Evolutionary conservation across 2,113 vertebrate genomes (phyloP).

Genomic region (Enhydra lutris): DNA sequence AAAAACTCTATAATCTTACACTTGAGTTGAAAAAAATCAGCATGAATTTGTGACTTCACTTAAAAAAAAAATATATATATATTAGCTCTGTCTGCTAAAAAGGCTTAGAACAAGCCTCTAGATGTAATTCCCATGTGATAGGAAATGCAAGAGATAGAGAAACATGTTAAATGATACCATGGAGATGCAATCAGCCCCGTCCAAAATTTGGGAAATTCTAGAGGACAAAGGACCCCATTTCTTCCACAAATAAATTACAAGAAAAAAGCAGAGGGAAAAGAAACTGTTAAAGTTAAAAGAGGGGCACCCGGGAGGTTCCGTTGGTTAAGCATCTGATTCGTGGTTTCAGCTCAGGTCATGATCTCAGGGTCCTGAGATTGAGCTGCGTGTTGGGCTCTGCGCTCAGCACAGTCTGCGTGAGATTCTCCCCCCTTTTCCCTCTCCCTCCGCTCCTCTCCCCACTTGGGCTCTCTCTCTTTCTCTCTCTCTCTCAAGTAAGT

Average conservation of each 20-base stretch:
- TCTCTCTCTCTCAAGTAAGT: not conserved
- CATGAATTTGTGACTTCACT: not conserved
- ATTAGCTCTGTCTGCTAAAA: not conserved
- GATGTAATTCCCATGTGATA: not conserved
- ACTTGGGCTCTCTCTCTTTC: too few relatives aligned
- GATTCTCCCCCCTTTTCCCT: rapidly evolving
- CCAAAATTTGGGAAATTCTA: not conserved
- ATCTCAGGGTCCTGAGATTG: not conserved
- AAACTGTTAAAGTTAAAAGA: not conserved
- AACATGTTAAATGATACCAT: not conserved
- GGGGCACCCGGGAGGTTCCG: not conserved
- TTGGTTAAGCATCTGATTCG: not conserved
- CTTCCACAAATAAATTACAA: not conserved
- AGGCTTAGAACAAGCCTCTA: not conserved
- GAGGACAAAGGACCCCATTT: not conserved
- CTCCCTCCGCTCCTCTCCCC: too few relatives aligned
- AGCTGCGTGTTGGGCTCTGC: not conserved
- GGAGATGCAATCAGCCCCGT: not conserved
- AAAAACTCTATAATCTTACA: not conserved
- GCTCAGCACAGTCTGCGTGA: not conserved
- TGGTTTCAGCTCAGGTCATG: not conserved
- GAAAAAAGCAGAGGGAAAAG: not conserved
- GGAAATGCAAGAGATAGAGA: too few relatives aligned
- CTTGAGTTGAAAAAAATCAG: not conserved
- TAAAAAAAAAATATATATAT: not conserved